Percentiles rank a stretch among this genome's conserved stretches.
These are phyloP conservation scores for Chaetophractus vellerosus DNA, from an alignment of 2,797 vertebrate genomes.

Conservation along the genomic window DNA sequence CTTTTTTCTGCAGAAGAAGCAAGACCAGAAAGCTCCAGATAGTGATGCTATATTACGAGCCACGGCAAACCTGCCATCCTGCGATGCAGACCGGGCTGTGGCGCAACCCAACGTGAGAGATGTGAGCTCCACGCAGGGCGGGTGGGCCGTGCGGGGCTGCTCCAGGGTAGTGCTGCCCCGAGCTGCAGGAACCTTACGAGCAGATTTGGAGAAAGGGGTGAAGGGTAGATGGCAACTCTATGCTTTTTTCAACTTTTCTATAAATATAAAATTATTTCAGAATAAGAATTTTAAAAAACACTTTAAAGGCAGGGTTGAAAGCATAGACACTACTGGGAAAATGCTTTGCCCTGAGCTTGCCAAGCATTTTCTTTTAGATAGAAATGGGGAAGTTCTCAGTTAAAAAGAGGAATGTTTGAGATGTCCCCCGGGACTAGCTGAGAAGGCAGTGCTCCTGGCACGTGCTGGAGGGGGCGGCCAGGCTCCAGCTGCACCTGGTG, in stretches of 20 bases:
- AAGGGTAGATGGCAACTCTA: fast-evolving
- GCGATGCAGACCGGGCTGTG: slow-evolving; percentile 93
- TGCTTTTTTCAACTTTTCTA: not conserved
- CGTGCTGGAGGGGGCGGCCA: fast-evolving
- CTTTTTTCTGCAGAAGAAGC: slow-evolving; percentile 93
- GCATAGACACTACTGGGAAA: fast-evolving
- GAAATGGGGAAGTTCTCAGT: not conserved
- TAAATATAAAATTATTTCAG: not conserved
- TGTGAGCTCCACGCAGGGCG: slow-evolving; percentile 89
- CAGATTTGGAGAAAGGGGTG: not conserved
- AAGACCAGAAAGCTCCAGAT: slow-evolving; percentile 98
- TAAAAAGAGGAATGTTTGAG: fast-evolving
- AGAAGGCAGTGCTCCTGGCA: too few relatives aligned
- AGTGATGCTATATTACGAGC: slow-evolving; percentile 97
- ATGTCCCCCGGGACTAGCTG: fast-evolving
- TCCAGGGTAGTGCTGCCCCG: too few relatives aligned
- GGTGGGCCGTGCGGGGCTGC: too few relatives aligned
- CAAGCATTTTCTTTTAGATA: too few relatives aligned
- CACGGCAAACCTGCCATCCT: slow-evolving; percentile 93
- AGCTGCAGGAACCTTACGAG: fast-evolving
- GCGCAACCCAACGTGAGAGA: slow-evolving; percentile 97
- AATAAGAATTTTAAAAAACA: not conserved
- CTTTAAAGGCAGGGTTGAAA: not conserved
- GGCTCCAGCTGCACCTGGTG: fast-evolving
- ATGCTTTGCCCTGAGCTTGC: not conserved